Evolutionary conservation across 2,113 vertebrate species (phyloP).

Genomic region (Boulengeromyrus knoepffleri): DNA sequence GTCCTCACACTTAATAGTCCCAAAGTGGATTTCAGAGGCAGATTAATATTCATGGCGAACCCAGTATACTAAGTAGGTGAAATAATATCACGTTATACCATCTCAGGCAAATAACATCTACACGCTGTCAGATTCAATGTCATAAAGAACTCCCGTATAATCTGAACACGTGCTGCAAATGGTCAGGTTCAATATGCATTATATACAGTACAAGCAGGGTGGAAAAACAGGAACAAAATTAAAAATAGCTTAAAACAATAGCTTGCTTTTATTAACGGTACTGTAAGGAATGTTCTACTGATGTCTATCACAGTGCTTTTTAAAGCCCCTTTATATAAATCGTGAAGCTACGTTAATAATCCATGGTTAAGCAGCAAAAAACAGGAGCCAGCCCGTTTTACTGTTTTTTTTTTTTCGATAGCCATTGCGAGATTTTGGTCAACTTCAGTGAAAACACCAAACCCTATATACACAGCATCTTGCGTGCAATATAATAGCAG

Average conservation of each 20-base stretch:
- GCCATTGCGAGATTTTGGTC: constrained; percentile 10
- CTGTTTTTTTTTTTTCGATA: neutral
- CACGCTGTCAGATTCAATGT: neutral
- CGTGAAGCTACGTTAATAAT: constrained; percentile 23
- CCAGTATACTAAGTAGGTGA: neutral
- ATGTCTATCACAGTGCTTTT: constrained; percentile 23
- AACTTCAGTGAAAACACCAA: constrained; percentile 8
- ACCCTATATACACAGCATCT: neutral
- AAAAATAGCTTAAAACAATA: neutral
- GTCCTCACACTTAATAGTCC: neutral
- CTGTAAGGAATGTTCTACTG: neutral
- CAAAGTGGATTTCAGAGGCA: neutral
- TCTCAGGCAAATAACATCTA: neutral
- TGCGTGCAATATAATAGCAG: constrained; percentile 2
- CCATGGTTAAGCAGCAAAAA: constrained; percentile 18
- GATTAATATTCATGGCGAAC: neutral
- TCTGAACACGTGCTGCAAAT: neutral
- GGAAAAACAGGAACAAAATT: neutral
- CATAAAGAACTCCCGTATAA: neutral
- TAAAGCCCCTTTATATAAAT: constrained; percentile 17
- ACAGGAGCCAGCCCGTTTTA: constrained; percentile 27
- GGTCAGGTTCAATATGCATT: neutral
- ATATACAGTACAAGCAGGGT: neutral
- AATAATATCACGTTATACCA: neutral
- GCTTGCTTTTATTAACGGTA: neutral